Percentiles rank a stretch among this genome's conserved stretches.
phyloP scores from a whole-genome alignment of 2,888 invertebrate genomes.

The Caenorhabditis sinica region DNA sequence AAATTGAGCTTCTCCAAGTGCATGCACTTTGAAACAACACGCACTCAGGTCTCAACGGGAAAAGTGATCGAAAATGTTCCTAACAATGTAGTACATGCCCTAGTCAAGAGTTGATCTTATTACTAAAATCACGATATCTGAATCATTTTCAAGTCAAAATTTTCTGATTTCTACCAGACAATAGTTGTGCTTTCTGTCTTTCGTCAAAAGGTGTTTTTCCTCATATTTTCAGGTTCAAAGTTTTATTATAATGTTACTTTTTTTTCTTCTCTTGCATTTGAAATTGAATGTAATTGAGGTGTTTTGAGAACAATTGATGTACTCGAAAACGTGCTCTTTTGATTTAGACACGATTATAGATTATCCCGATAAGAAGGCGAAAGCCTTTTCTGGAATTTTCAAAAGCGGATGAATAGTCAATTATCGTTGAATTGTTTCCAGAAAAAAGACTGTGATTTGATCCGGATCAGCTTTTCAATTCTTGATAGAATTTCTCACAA shows the following conservation, averaged over 20 bases:
- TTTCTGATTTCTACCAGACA: slow-evolving; percentile 30
- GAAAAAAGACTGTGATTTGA: slow-evolving; percentile 15
- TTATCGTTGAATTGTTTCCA: slow-evolving; percentile 20
- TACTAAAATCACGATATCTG: neutral
- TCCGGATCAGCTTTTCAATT: neutral
- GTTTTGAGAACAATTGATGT: slow-evolving; percentile 26
- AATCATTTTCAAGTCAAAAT: slow-evolving; percentile 2
- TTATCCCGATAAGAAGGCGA: slow-evolving; percentile 27
- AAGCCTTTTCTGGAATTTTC: slow-evolving; percentile 27
- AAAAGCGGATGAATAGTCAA: slow-evolving; percentile 36
- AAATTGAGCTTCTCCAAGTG: no score
- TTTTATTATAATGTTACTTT: neutral
- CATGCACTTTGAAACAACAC: neutral
- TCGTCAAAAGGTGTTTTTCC: slow-evolving; percentile 8
- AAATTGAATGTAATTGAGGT: slow-evolving; percentile 9
- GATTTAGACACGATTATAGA: slow-evolving; percentile 21
- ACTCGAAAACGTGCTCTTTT: slow-evolving; percentile 34
- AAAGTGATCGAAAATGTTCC: slow-evolving; percentile 5
- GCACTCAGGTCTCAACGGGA: neutral
- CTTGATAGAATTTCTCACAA: neutral
- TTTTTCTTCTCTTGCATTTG: neutral
- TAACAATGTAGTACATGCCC: neutral
- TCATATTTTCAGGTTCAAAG: slow-evolving; percentile 13
- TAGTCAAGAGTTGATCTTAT: neutral
- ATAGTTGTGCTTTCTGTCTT: slow-evolving; percentile 21